A percentile compares a stretch with the other conserved stretches of the same genome.
phyloP scores from a whole-genome alignment of 2,888 invertebrate genomes.

The Emesis russula region DNA sequence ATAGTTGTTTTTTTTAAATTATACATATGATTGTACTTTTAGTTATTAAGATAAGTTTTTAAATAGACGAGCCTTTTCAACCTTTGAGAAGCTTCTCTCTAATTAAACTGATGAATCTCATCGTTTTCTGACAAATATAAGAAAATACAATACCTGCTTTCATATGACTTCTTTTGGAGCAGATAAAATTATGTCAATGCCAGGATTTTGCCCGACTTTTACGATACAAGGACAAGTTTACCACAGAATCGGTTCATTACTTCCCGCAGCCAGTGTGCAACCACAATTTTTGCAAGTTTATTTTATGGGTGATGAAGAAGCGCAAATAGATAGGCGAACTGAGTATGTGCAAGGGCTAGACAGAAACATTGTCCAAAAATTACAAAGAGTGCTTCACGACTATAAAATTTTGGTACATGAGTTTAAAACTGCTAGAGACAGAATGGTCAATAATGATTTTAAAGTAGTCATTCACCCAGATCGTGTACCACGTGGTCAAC shows the following conservation, averaged over 20 bases:
- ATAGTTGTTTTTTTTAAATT: no score
- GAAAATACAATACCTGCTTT: no score
- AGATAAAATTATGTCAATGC: no score
- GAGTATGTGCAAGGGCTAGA: constrained; percentile 63
- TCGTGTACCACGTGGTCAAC: constrained; percentile 87
- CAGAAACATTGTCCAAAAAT: constrained; percentile 75
- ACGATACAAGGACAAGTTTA: no score
- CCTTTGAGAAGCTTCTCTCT: no score
- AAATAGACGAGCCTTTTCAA: no score
- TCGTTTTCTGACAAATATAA: no score
- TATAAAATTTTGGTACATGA: constrained; percentile 85
- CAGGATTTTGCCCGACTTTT: no score
- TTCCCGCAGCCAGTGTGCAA: constrained; percentile 82
- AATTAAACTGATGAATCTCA: no score
- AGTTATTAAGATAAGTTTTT: no score
- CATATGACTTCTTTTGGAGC: no score
- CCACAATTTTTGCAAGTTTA: constrained; percentile 87
- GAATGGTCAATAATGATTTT: neutral
- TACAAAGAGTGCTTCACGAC: constrained; percentile 86
- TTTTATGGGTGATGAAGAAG: constrained; percentile 87
- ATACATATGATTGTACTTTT: no score
- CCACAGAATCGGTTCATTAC: neutral
- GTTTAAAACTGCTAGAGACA: constrained; percentile 60
- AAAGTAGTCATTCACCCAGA: constrained; percentile 87
- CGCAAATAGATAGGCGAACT: constrained; percentile 81